Percentiles rank a stretch among this genome's conserved stretches.
These are phyloP conservation scores for Odontophorus gujanensis DNA, from an alignment of 2,113 vertebrate genomes.

Conservation along the genomic window DNA sequence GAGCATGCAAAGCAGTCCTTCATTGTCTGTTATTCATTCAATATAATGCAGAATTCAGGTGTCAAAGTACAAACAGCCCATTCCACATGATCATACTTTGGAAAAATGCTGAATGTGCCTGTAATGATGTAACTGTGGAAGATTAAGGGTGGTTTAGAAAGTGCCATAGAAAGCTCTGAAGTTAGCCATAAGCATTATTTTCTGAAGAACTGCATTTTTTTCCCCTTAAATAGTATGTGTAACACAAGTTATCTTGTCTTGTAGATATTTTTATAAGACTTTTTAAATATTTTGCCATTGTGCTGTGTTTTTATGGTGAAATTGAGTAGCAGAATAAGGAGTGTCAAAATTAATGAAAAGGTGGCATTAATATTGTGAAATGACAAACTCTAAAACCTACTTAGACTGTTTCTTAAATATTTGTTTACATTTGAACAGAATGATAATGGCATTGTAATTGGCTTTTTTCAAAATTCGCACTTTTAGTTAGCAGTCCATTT, in stretches of 20 bases:
- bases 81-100: not conserved
- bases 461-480: not conserved
- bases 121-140: not conserved
- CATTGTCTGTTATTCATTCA: not conserved
- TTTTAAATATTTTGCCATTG: not conserved
- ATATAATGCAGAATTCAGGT: not conserved
- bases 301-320: constrained; percentile 22
- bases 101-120: not conserved
- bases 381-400: constrained; percentile 53
- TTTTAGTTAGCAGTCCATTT: not conserved
- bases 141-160: constrained; percentile 14
- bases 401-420: constrained; percentile 20
- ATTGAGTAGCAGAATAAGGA: constrained; percentile 29
- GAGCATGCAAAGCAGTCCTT: not conserved
- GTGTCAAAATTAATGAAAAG: constrained; percentile 44
- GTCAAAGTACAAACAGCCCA: not conserved
- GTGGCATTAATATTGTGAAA: constrained; percentile 57
- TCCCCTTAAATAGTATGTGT: not conserved
- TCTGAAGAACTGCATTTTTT: not conserved
- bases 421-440: constrained; percentile 25
- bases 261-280: not conserved
- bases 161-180: not conserved
- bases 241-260: not conserved
- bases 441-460: not conserved
- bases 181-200: not conserved